Conservation (phyloP, 2,888 invertebrate species). For the Listrodromus nycthemerus region DNA sequence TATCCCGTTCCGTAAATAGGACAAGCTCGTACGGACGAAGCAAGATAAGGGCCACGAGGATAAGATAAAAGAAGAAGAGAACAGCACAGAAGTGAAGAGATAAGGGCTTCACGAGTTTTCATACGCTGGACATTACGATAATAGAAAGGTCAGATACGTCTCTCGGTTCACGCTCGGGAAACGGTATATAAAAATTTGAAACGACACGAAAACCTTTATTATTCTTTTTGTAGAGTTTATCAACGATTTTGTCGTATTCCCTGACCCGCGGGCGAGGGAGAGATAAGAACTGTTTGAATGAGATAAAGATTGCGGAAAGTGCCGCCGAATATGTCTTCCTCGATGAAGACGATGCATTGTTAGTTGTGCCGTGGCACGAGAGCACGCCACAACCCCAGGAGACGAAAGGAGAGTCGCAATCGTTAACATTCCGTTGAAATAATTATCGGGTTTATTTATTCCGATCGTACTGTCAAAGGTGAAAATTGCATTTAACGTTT, state of each 20-base stretch:
- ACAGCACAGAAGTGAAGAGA: constrained; percentile 2
- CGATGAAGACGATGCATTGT: constrained; percentile 18
- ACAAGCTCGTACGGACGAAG: not conserved
- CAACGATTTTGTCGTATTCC: constrained; percentile 76
- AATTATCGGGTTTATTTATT: not conserved
- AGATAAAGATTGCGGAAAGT: constrained; percentile 52
- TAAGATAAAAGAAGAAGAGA: constrained; percentile 31
- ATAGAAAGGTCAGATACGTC: constrained; percentile 59
- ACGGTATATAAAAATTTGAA: not conserved
- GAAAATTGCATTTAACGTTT: not conserved
- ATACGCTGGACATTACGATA: constrained; percentile 53
- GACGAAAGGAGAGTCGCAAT: constrained; percentile 16
- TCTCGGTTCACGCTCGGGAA: constrained; percentile 3
- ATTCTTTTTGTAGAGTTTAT: constrained; percentile 69
- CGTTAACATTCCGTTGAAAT: not conserved
- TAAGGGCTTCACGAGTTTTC: constrained; percentile 29
- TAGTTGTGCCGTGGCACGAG: constrained; percentile 43
- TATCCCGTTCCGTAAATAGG: not conserved
- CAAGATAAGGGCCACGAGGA: constrained; percentile 14
- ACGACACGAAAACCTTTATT: constrained; percentile 8
- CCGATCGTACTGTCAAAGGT: not conserved
- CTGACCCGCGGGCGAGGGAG: constrained; percentile 54
- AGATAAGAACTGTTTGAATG: constrained; percentile 26
- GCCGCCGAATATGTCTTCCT: constrained; percentile 35
- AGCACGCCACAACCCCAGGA: constrained; percentile 39